Base-by-base conservation (phyloP, 2,113 vertebrate species). In the Anthoscopus minutus region DNA sequence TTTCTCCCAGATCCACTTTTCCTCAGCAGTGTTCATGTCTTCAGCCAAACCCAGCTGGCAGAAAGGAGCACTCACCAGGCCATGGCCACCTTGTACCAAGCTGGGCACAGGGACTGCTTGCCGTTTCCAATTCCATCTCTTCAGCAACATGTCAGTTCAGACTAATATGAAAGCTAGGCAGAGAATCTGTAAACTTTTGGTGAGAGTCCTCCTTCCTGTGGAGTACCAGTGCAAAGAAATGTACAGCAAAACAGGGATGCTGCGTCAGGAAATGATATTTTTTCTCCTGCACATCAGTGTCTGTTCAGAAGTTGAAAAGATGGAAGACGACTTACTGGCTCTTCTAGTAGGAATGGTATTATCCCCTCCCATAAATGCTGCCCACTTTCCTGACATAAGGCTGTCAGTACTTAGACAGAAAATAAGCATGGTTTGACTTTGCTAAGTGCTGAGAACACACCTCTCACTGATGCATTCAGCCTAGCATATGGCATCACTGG, bases 11-110 rank as follows among this genome's bases (percentile, higher is more conserved):
- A 81, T 10, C 25, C 69, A 25, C 6, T 87, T 87, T 54, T 67
- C 54, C 25, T 25, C 1, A 0, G 2, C 1, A 5, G 20, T 64
- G 28, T 25, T 71, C n/a, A 44, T 0, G 0, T 62, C 27, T 33
- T 61, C 53, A 67, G n/a, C 13, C 33, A n/a, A 50, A 15, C 30
- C 15, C 15, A 17, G 20, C 58, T 37, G 67, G 25, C 30, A 69
- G 22, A 44, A 28, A 1, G 3, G 23, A 67, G 48, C 33, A 13
- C 16, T 37, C 25, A 5, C 13, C 2, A 0, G 47, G 21, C 19
- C n/a, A 5, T 33, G 37, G 16, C n/a, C 9, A 17, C 37, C 40
- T 45, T 22, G 24, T 9, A n/a, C 24, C 38, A 21, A 24, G 28
- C 17, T 2, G 6, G 6, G 30, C 51, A 30, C 6, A 5, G 44